These are phyloP conservation scores for Eudasyphora cyanicolor DNA, from an alignment of 2,888 invertebrate species.

Conservation along the genomic window DNA sequence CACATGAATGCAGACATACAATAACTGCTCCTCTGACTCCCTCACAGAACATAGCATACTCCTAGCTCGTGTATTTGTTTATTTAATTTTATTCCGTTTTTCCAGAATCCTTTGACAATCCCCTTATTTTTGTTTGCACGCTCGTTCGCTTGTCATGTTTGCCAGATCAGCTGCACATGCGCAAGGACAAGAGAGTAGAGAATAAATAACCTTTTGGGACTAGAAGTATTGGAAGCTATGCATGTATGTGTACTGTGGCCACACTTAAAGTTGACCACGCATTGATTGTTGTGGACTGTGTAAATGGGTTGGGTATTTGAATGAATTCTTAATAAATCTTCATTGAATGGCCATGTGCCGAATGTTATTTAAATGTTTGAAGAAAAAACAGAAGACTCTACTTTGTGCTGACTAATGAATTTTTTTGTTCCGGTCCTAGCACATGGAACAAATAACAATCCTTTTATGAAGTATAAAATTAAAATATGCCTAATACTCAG, in stretches of 20 bases:
- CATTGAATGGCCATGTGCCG: constrained; percentile 69
- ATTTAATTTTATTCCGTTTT: constrained; percentile 43
- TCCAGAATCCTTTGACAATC: constrained; percentile 40
- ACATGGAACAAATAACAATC: not conserved
- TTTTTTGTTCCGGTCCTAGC: constrained; percentile 53
- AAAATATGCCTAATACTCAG: constrained; percentile 28
- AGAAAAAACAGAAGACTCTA: not conserved
- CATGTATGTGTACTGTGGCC: not conserved
- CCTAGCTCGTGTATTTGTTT: constrained; percentile 58
- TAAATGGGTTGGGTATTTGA: not conserved
- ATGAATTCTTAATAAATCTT: constrained; percentile 52
- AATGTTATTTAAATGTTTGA: constrained; percentile 64
- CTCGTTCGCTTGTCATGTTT: not conserved
- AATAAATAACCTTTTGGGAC: not conserved
- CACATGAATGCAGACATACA: too few species aligned
- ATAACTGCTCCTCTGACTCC: constrained; percentile 27
- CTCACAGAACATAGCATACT: not conserved
- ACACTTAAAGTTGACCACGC: constrained; percentile 12
- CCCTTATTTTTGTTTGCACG: not conserved
- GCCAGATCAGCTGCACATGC: constrained; percentile 18
- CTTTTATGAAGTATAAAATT: constrained; percentile 13
- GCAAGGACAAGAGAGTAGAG: not conserved
- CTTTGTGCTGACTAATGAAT: constrained; percentile 59
- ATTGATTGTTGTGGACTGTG: not conserved
- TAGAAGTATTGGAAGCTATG: not conserved